Conservation (phyloP, 2,113 vertebrate species). For the Speoplatyrhinus poulsoni region DNA sequence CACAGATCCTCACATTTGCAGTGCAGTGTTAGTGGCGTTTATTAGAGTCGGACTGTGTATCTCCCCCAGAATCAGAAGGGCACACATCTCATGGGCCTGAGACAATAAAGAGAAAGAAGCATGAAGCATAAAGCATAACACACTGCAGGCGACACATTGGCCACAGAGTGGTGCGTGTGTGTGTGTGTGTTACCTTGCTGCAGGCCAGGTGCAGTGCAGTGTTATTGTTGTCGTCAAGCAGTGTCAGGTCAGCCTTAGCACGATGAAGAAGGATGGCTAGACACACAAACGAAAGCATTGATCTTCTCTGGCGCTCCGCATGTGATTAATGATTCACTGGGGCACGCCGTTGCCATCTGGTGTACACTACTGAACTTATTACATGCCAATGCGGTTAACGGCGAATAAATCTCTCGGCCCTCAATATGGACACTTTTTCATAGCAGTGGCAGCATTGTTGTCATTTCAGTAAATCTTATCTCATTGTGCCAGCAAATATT, state of each 20-base stretch:
- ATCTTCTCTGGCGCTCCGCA: neutral
- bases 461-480: too few relatives aligned
- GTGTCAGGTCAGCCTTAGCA: constrained; percentile 90
- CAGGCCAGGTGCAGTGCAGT: constrained; percentile 98
- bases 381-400: too few relatives aligned
- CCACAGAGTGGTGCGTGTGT: neutral
- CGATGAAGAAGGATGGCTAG: constrained; percentile 91
- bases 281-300: constrained; percentile 20
- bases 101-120: neutral
- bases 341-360: too few relatives aligned
- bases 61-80: constrained; percentile 97
- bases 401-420: too few relatives aligned
- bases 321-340: too few relatives aligned
- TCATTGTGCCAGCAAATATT: too few relatives aligned
- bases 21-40: constrained; percentile 93
- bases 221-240: constrained; percentile 95
- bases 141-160: neutral
- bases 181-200: constrained; percentile 82
- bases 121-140: neutral
- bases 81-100: constrained; percentile 98
- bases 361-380: too few relatives aligned
- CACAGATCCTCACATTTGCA: constrained; percentile 89
- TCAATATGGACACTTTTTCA: too few relatives aligned
- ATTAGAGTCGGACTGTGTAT: constrained; percentile 96
- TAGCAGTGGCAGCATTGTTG: too few relatives aligned